Base-by-base conservation (phyloP, 2,888 invertebrate genomes). In the Rhaphigaster nebulosa region DNA sequence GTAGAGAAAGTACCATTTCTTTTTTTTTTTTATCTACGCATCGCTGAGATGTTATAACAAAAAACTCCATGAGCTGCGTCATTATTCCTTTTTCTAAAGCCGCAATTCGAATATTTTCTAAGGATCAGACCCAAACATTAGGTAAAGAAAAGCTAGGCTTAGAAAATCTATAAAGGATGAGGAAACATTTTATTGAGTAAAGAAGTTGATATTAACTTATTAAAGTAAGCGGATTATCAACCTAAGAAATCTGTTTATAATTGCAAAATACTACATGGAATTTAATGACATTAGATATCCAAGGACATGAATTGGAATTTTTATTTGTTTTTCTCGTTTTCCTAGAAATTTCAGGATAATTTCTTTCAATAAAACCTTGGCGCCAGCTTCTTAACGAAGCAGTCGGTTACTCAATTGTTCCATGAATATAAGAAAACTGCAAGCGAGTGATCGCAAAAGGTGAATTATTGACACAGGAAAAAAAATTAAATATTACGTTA, bases 311-410 rank as follows among this genome's bases (percentile, higher is more conserved):
- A 34, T 34, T 0, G 20, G 29, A 38, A 38, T 76, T 76, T 23
- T 76, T 38, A 76, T 38, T 76, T 38, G 34, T 76, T 76, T 76
- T 76, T 76, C 34, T 76, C 10, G 70, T 76, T 38, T 76, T 38
- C 23, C 38, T 76, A 23, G 70, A 76, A 76, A 76, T 38, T 20
- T 38, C 34, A 76, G 0, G 38, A 20, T 38, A 76, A 76, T 76
- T 76, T 34, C 70, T 70, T 70, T 76, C 38, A 76, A 76, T 76
- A 76, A 76, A 76, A 38, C 20, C 34, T 23, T 76, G 70, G 70
- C 70, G 70, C 70, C 70, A 76, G 70, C 38, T 38, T 34, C 70
- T 38, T 76, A 38, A 29, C 20, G 70, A 76, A 76, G 70, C 23
- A 76, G 70, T 23, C 70, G 38, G 38, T 76, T 76, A 23, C 34